phyloP scores from a whole-genome alignment of 1,140 invertebrate species.

The Eumeta japonica region DNA sequence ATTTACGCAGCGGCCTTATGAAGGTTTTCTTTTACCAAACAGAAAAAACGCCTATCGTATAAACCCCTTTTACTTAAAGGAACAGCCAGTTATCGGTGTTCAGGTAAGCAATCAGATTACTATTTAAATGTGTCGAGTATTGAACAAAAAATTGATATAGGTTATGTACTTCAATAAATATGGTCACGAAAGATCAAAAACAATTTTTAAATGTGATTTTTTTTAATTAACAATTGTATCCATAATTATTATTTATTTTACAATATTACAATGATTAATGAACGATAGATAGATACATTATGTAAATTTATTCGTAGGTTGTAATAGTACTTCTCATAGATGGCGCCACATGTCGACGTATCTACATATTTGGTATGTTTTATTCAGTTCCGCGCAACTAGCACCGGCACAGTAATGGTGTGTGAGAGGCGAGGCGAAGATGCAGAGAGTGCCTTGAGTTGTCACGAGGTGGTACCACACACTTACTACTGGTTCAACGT shows the following conservation, averaged over 20 bases:
- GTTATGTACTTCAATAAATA: background rate
- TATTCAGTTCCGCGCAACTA: constrained; percentile 34
- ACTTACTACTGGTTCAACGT: constrained; percentile 31
- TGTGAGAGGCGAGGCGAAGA: constrained; percentile 42
- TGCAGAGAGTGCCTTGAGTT: constrained; percentile 30
- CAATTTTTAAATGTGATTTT: too few relatives aligned
- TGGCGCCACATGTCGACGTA: constrained; percentile 10
- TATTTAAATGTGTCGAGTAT: background rate
- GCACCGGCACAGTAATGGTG: constrained; percentile 32
- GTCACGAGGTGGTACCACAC: constrained; percentile 34
- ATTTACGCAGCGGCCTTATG: constrained; percentile 33
- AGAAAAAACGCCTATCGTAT: constrained; percentile 39
- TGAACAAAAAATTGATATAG: background rate
- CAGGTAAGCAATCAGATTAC: constrained; percentile 35
- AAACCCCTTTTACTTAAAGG: constrained; percentile 43
- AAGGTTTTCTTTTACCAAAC: constrained; percentile 42
- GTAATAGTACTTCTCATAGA: too few relatives aligned
- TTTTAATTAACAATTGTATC: too few relatives aligned
- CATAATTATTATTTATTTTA: background rate
- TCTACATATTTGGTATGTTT: constrained; percentile 8
- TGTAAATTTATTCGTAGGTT: too few relatives aligned
- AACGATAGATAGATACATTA: too few relatives aligned
- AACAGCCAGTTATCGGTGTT: constrained; percentile 29
- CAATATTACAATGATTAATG: background rate
- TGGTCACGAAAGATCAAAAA: background rate